Evolutionary conservation across 2,797 vertebrate genomes (phyloP).

Genomic region (Hapalemur alaotrensis): DNA sequence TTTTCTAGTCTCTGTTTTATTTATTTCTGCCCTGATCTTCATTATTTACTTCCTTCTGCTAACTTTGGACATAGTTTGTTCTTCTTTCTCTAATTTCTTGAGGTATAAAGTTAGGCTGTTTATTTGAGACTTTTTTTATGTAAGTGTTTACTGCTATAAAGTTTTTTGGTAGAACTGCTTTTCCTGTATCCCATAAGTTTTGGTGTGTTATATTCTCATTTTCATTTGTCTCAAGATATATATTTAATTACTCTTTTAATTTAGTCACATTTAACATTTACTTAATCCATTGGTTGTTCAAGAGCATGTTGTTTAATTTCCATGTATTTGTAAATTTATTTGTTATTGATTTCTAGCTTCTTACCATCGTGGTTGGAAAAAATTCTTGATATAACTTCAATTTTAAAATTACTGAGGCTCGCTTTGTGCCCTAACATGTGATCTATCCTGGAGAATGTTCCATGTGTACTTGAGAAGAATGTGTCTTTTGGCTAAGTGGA

Average conservation of each 20-base stretch:
- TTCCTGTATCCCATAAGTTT: not conserved
- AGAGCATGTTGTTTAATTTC: not conserved
- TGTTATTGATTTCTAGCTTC: not conserved
- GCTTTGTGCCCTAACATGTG: not conserved
- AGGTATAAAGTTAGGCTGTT: not conserved
- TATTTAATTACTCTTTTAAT: not conserved
- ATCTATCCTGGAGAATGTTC: not conserved
- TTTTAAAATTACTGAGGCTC: not conserved
- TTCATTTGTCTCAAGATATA: not conserved
- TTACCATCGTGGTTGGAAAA: not conserved
- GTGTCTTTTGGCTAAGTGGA: not conserved
- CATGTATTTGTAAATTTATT: not conserved
- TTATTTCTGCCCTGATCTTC: not conserved
- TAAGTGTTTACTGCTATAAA: not conserved
- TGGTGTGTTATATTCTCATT: not conserved
- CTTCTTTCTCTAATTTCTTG: not conserved
- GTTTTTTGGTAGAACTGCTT: not conserved
- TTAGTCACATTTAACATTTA: not conserved
- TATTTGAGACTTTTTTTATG: not conserved
- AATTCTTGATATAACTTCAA: not conserved
- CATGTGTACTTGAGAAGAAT: not conserved
- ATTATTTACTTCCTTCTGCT: not conserved
- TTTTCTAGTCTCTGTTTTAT: not conserved
- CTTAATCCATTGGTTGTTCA: not conserved
- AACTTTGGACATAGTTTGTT: not conserved